A percentile compares a stretch with the other conserved stretches of the same genome.
Conservation (phyloP, 30 jellyfish, hydroid and myxozoan genomes). For the Catostylus mosaicus region DNA sequence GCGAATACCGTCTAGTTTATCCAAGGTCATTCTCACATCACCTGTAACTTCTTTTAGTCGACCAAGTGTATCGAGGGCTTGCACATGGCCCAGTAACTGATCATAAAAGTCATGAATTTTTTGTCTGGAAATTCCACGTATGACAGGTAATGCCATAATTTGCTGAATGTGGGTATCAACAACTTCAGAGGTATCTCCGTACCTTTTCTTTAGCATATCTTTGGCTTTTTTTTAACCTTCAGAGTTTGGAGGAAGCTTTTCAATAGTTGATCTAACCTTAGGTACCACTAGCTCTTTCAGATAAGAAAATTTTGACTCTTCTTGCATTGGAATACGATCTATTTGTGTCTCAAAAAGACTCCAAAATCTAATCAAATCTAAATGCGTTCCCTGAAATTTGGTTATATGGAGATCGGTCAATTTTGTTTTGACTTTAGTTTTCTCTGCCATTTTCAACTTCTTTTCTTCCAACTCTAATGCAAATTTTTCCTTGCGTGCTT, state of each 20-base stretch:
- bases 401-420: conserved; percentile 56
- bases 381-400: conserved; percentile 63
- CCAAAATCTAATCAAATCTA: conserved; percentile 73
- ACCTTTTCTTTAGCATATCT: conserved; percentile 25
- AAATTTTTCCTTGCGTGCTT: too few relatives aligned
- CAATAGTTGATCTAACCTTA: conserved; percentile 35
- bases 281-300: conserved; percentile 59
- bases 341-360: too few relatives aligned
- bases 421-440: conserved; percentile 33
- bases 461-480: too few relatives aligned
- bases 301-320: conserved; percentile 50
- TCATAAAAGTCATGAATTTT: conserved; percentile 70
- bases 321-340: conserved; percentile 29
- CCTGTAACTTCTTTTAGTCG: conserved; percentile 52
- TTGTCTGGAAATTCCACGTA: conserved; percentile 25
- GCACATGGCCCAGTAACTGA: conserved; percentile 55
- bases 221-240: conserved; percentile 67
- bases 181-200: conserved; percentile 57
- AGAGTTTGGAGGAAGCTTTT: conserved; percentile 44
- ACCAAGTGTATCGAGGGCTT: conserved; percentile 67
- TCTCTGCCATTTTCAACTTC: too few relatives aligned
- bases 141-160: conserved; percentile 48
- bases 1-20: conserved; percentile 53
- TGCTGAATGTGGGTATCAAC: conserved; percentile 68
- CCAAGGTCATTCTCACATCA: conserved; percentile 62